phyloP scores from a whole-genome alignment of 2,113 vertebrate genomes.

The Gymnarchus niloticus region DNA sequence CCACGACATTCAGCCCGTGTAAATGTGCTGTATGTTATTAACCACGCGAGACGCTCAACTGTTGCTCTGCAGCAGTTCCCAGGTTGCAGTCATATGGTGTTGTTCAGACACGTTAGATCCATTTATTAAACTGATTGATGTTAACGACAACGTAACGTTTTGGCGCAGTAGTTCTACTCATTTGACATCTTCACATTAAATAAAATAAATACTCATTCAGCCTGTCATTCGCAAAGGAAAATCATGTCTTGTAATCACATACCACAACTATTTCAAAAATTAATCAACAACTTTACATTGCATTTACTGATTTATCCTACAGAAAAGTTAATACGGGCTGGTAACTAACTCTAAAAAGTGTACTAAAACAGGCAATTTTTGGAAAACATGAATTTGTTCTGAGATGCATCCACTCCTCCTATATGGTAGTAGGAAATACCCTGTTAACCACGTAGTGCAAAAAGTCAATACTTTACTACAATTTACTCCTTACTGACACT shows the following conservation, averaged over 20 bases:
- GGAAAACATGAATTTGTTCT: constrained; percentile 15
- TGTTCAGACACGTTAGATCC: background rate
- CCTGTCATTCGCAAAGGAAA: constrained; percentile 1
- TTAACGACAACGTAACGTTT: background rate
- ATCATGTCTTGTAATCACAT: constrained; percentile 1
- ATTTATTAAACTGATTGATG: constrained; percentile 5
- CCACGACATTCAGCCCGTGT: background rate
- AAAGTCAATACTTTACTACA: constrained; percentile 26
- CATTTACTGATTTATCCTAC: background rate
- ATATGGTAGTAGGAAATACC: constrained; percentile 55
- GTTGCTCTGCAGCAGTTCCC: constrained; percentile 9
- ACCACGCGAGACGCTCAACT: background rate
- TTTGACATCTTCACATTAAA: constrained; percentile 13
- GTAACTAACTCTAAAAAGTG: background rate
- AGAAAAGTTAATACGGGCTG: background rate
- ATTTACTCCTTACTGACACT: constrained; percentile 40
- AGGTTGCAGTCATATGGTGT: background rate
- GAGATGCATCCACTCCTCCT: background rate
- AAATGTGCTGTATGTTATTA: background rate
- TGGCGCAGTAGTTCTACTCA: background rate
- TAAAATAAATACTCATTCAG: constrained; percentile 25
- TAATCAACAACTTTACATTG: background rate
- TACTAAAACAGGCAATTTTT: background rate
- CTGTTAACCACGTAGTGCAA: constrained; percentile 73
- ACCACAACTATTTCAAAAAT: constrained; percentile 7